Evolutionary conservation across 2,797 vertebrate species (phyloP).

Genomic region (Lepus oiostolus): DNA sequence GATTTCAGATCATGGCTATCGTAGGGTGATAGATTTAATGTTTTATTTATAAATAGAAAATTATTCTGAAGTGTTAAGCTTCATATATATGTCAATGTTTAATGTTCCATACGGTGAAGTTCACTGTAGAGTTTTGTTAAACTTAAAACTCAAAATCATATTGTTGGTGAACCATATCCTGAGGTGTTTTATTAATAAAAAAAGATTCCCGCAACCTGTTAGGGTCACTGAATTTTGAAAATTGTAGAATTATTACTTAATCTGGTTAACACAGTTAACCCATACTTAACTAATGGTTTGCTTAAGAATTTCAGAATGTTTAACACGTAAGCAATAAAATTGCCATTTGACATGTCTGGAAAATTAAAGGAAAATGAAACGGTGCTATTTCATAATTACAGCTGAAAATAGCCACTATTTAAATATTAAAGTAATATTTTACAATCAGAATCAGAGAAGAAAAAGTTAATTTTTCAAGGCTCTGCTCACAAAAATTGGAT

Average conservation of each 20-base stretch:
- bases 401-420: constrained; percentile 72
- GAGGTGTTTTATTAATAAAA: constrained; percentile 72
- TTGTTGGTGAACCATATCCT: constrained; percentile 15
- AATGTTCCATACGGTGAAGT: constrained; percentile 29
- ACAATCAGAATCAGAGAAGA: constrained; percentile 29
- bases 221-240: constrained; percentile 71
- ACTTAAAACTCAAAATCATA: constrained; percentile 33
- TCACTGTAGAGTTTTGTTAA: constrained; percentile 42
- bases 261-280: neutral
- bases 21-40: neutral
- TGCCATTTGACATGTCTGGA: constrained; percentile 55
- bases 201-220: constrained; percentile 18
- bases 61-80: constrained; percentile 9
- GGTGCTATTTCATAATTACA: constrained; percentile 65
- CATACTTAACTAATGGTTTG: constrained; percentile 69
- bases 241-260: constrained; percentile 51
- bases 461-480: neutral
- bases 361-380: constrained; percentile 46
- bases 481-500: neutral
- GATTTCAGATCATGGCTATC: too few relatives aligned
- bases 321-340: constrained; percentile 81
- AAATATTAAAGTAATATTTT: constrained; percentile 70
- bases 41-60: neutral
- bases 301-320: constrained; percentile 70
- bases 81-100: neutral